Base-by-base conservation (phyloP, 2,113 vertebrate species). In the Esox niger region DNA sequence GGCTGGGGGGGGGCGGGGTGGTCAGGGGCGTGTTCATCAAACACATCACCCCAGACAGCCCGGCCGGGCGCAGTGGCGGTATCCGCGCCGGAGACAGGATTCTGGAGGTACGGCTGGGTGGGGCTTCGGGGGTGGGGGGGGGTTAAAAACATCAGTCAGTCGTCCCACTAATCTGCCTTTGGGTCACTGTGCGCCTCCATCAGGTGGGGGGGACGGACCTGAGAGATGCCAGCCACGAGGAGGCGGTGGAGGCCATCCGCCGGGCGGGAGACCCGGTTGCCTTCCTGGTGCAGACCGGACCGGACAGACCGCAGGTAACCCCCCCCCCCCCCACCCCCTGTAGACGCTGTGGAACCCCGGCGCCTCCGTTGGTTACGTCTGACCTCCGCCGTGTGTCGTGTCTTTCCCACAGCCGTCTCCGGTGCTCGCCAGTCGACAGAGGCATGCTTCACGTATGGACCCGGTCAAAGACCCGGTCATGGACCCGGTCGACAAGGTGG, bases 11-110 rank as follows among this genome's bases (percentile, higher is more conserved):
- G 4, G 97, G 97, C 63, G 95, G 97, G 90, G 91, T 98, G 79
- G 97, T 96, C 94, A 93, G 97, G 79, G 97, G 97, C 58, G 95
- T 99, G 88, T 98, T 98, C 84, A 94, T 99, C 85, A 99, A 98
- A 69, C 94, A 98, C 60, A 94, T 99, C 76, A 88, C 94, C 43
- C 94, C 95, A 75, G 93, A 95, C 84, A 96, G 96, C 87, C 95
- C 96, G 8, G 97, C 96, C 15, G 93, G 95, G 82, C 91, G 89
- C 88, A 93, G 94, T 59, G 91, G 94, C 83, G n/a, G n/a, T n/a
- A n/a, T n/a, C n/a, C n/a, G 95, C 92, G 0, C 88, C 98, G 97
- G 97, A 86, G 96, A 99, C 88, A 91, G 93, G 81, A 95, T 99
- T 46, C 89, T 98, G 32, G 94, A 98, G 95, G 97, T 99, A 85